phyloP scores from a whole-genome alignment of 2,113 vertebrate species.

The Turnix velox region DNA sequence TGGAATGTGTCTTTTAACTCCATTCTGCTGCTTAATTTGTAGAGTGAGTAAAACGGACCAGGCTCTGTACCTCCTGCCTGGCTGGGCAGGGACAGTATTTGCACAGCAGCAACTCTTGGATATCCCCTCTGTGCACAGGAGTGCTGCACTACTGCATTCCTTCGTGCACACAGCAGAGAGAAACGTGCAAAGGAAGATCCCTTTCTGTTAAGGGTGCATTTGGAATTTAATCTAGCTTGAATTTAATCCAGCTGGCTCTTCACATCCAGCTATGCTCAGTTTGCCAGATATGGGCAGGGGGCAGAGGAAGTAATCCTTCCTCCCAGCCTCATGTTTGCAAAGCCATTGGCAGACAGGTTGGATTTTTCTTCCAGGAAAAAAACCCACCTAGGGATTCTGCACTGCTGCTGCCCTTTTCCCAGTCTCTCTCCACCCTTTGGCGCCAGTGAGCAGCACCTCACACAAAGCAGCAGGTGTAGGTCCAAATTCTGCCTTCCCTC shows the following conservation, averaged over 20 bases:
- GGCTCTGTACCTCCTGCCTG: neutral
- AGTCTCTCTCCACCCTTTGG: neutral
- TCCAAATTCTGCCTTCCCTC: neutral
- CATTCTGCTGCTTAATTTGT: neutral
- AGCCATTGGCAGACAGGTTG: neutral
- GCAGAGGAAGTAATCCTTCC: slow-evolving; percentile 14
- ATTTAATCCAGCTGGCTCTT: neutral
- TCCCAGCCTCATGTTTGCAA: neutral
- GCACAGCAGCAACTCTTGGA: neutral
- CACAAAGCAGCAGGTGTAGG: neutral
- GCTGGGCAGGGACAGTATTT: fast-evolving
- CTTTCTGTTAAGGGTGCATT: neutral
- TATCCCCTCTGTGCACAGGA: neutral
- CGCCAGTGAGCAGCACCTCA: neutral
- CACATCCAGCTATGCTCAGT: neutral
- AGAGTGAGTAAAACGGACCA: neutral
- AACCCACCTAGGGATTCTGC: neutral
- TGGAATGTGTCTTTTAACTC: neutral
- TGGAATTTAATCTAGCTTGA: neutral
- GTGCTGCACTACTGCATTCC: neutral
- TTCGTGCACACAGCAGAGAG: neutral
- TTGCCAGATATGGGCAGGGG: neutral
- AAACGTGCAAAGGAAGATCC: neutral
- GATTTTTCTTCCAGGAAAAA: neutral
- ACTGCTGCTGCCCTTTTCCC: neutral